Percentiles rank a stretch among this genome's conserved stretches.
Evolutionary conservation across 2,113 vertebrate genomes (phyloP).

Genomic region (Catagonus wagneri): DNA sequence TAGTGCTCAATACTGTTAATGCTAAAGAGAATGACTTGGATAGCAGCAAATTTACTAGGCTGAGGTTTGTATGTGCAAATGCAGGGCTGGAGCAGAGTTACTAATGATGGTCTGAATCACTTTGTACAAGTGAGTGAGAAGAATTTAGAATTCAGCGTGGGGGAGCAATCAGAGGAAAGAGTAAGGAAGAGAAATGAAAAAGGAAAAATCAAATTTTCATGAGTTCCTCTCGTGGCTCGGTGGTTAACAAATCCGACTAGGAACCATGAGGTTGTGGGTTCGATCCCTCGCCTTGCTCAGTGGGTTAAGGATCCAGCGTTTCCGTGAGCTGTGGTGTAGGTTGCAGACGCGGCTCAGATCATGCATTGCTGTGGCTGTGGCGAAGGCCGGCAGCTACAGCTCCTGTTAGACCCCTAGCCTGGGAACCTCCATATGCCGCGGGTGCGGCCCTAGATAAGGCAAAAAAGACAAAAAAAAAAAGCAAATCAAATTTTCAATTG

Average conservation of each 20-base stretch:
- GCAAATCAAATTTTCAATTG: conserved; percentile 12
- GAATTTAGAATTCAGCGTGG: neutral
- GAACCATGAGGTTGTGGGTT: too few species aligned
- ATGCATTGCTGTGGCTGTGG: too few species aligned
- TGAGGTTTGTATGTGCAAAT: neutral
- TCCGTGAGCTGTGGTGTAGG: too few species aligned
- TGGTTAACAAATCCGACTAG: too few species aligned
- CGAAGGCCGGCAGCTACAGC: too few species aligned
- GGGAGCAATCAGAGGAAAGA: neutral
- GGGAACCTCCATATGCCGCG: too few species aligned
- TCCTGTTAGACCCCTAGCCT: too few species aligned
- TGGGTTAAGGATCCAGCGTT: too few species aligned
- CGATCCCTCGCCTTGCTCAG: too few species aligned
- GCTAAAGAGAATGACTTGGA: neutral
- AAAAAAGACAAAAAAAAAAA: neutral
- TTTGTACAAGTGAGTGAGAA: neutral
- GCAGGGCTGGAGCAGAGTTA: neutral
- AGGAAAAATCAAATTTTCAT: neutral
- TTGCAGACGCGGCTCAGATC: too few species aligned
- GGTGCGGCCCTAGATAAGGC: too few species aligned
- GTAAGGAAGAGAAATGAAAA: neutral
- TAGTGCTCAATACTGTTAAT: neutral
- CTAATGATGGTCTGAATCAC: neutral
- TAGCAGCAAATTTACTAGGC: neutral
- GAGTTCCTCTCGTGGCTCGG: too few species aligned